Conservation (phyloP, 2,888 invertebrate species). For the Axea sp. region DNA sequence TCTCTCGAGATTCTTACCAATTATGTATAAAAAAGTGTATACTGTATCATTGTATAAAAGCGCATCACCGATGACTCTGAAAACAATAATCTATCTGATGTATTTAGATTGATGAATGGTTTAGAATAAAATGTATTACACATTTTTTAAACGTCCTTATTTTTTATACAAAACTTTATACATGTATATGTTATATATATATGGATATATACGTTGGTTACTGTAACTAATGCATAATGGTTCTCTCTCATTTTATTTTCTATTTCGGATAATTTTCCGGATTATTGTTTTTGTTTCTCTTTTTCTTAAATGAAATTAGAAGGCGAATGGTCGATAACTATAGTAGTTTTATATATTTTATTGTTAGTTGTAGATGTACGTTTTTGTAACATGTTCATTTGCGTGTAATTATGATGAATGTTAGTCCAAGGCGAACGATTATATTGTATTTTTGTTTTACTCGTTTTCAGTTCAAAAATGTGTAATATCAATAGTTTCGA, state of each 20-base stretch:
- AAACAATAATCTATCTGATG: conserved; percentile 36
- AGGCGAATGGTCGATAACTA: conserved; percentile 15
- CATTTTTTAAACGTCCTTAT: conserved; percentile 58
- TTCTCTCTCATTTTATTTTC: conserved; percentile 14
- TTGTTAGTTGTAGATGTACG: conserved; percentile 45
- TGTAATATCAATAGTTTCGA: too few species aligned
- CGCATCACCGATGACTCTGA: conserved; percentile 27
- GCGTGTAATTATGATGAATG: conserved; percentile 56
- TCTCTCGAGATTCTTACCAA: conserved; percentile 43
- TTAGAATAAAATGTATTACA: conserved; percentile 59
- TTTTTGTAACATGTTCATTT: conserved; percentile 56
- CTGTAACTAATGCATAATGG: conserved; percentile 46
- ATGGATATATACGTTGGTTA: conserved; percentile 50
- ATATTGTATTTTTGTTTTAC: too few species aligned
- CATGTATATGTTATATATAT: conserved; percentile 45
- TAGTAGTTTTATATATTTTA: conserved; percentile 44
- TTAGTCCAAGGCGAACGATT: conserved; percentile 4
- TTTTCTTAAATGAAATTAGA: conserved; percentile 8
- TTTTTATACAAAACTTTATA: conserved; percentile 60
- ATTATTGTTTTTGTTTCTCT: conserved; percentile 13
- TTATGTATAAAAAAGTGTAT: conserved; percentile 51
- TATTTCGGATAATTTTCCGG: neutral
- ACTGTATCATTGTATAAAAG: conserved; percentile 50
- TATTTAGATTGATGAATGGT: conserved; percentile 52
- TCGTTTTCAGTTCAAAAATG: too few species aligned